These are phyloP conservation scores for Boloria selene DNA, from an alignment of 2,888 invertebrate species.

Conservation along the genomic window DNA sequence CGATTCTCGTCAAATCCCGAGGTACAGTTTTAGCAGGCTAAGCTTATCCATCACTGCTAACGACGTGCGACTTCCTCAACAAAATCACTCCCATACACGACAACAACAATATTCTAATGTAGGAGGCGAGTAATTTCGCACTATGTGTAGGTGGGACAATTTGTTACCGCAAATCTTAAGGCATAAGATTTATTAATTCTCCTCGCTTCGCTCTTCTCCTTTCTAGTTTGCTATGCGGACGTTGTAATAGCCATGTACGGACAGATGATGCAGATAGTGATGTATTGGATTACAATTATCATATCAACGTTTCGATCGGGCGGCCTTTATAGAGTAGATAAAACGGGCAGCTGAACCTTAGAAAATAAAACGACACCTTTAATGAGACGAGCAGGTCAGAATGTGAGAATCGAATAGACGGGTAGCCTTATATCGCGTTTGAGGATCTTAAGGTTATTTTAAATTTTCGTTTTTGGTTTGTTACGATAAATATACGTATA, in stretches of 20 bases:
- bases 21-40: conserved; percentile 54
- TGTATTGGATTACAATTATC: conserved; percentile 76
- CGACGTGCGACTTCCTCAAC: conserved; percentile 34
- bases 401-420: conserved; percentile 60
- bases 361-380: conserved; percentile 71
- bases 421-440: conserved; percentile 55
- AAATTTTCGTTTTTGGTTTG: conserved; percentile 42
- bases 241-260: conserved; percentile 51
- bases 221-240: conserved; percentile 35
- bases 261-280: conserved; percentile 60
- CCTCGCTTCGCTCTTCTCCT: conserved; percentile 40
- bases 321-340: conserved; percentile 68
- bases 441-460: conserved; percentile 59
- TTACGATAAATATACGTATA: conserved; percentile 23
- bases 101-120: conserved; percentile 35
- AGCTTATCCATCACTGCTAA: conserved; percentile 40
- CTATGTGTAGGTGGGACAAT: conserved; percentile 51
- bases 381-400: conserved; percentile 64
- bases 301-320: conserved; percentile 68
- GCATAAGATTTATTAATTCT: conserved; percentile 48
- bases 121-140: conserved; percentile 44
- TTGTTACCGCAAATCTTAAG: conserved; percentile 44
- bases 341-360: conserved; percentile 66
- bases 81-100: conserved; percentile 28
- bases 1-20: conserved; percentile 65